Evolutionary conservation across 2,113 vertebrate species (phyloP).

Genomic region (Hystrix cristata): DNA sequence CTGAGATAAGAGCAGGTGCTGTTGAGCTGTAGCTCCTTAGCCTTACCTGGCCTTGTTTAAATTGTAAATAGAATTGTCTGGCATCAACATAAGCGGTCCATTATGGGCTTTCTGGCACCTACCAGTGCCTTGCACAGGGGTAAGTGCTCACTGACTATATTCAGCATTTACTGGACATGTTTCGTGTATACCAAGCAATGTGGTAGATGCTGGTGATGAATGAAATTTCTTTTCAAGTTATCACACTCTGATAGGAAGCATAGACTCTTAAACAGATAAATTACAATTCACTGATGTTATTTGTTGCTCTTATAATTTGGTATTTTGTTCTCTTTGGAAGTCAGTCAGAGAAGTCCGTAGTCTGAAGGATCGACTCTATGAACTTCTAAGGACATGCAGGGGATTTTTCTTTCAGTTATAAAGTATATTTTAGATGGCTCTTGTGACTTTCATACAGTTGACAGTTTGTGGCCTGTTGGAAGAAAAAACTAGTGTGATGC

Average conservation of each 20-base stretch:
- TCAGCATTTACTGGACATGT: constrained; percentile 24
- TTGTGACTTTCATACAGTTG: constrained; percentile 40
- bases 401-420: constrained; percentile 56
- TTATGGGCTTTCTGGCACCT: constrained; percentile 47
- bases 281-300: constrained; percentile 36
- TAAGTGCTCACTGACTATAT: neutral
- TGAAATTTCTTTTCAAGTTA: constrained; percentile 11
- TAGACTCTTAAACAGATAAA: constrained; percentile 30
- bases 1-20: constrained; percentile 52
- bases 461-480: neutral
- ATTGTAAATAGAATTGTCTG: constrained; percentile 60
- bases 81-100: constrained; percentile 13
- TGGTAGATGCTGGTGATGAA: constrained; percentile 39
- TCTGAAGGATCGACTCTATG: neutral
- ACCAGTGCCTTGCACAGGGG: neutral
- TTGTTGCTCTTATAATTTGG: constrained; percentile 13
- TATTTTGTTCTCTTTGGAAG: constrained; percentile 42
- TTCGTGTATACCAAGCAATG: constrained; percentile 29
- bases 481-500: constrained; percentile 33
- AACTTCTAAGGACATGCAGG: constrained; percentile 16
- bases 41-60: constrained; percentile 50
- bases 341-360: neutral
- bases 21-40: constrained; percentile 34
- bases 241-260: neutral
- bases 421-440: constrained; percentile 25